Evolutionary conservation across 2,113 vertebrate genomes (phyloP).

Genomic region (Larimichthys polyactis): DNA sequence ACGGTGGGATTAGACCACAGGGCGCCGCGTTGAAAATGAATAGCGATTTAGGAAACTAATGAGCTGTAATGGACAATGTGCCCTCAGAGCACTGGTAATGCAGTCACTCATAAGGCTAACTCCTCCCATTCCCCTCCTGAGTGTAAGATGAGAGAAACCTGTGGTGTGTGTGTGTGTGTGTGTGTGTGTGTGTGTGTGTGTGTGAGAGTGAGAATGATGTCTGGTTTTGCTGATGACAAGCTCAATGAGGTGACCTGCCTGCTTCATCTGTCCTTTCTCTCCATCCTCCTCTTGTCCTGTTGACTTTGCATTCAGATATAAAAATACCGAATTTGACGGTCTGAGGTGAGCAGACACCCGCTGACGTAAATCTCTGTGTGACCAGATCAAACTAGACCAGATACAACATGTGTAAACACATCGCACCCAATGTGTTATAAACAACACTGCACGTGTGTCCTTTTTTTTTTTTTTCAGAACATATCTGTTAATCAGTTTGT

Average conservation of each 20-base stretch:
- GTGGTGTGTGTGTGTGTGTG: conserved; percentile 3
- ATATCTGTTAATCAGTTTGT: too few species aligned
- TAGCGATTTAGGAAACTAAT: conserved; percentile 72
- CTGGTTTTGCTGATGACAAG: conserved; percentile 37
- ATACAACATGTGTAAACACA: background rate
- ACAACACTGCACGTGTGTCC: background rate
- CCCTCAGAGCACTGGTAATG: conserved; percentile 55
- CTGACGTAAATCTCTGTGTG: conserved; percentile 6
- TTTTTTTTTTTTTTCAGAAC: background rate
- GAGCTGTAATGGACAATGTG: conserved; percentile 73
- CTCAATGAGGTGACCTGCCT: conserved; percentile 44
- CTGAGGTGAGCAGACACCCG: background rate
- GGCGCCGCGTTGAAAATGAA: conserved; percentile 65
- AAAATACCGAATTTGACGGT: conserved; percentile 11
- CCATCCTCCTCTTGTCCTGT: conserved; percentile 1
- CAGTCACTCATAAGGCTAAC: conserved; percentile 57
- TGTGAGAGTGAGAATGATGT: conserved; percentile 7
- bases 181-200: background rate
- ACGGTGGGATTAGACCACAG: conserved; percentile 59
- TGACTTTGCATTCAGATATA: conserved; percentile 31
- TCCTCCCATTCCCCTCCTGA: conserved; percentile 45
- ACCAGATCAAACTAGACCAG: background rate
- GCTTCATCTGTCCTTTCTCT: conserved; percentile 15
- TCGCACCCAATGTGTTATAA: background rate
- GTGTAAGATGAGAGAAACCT: conserved; percentile 47